Conservation (phyloP, 2,797 vertebrate genomes). For the Mus minutoides region DNA sequence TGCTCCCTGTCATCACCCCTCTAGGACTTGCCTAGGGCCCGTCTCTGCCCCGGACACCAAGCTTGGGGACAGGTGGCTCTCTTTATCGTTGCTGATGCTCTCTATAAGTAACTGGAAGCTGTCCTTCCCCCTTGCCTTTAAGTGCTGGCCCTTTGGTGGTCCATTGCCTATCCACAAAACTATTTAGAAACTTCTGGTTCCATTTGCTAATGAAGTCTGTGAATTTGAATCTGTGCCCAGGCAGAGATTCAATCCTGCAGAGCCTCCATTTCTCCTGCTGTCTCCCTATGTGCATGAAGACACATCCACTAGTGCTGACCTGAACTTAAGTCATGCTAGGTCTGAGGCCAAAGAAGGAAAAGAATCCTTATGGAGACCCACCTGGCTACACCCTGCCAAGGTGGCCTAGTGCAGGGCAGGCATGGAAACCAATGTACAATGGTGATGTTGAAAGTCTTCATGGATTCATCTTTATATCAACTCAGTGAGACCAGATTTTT, state of each 20-base stretch:
- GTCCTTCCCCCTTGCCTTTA: conserved; percentile 55
- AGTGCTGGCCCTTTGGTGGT: conserved; percentile 75
- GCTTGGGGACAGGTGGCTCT: rapidly evolving
- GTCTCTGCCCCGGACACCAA: background rate
- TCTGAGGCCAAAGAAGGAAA: conserved; percentile 53
- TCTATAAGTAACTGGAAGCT: background rate
- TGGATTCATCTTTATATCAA: background rate
- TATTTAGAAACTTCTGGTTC: conserved; percentile 84
- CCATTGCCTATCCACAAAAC: conserved; percentile 80
- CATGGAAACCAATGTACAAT: background rate
- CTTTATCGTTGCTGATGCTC: background rate
- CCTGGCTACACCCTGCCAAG: background rate
- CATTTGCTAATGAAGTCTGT: conserved; percentile 86
- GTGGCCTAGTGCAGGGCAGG: background rate
- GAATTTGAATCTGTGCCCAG: conserved; percentile 83
- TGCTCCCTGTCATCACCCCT: background rate
- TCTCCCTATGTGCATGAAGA: conserved; percentile 55
- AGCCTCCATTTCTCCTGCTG: conserved; percentile 65
- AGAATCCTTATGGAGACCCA: background rate
- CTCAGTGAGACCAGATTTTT: background rate
- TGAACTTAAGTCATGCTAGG: conserved; percentile 62
- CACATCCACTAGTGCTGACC: conserved; percentile 73
- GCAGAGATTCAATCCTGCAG: conserved; percentile 47
- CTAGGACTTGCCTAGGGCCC: background rate
- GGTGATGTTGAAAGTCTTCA: background rate